Evolutionary conservation across 2,888 invertebrate genomes (phyloP).

Genomic region (Melanotus villosus): DNA sequence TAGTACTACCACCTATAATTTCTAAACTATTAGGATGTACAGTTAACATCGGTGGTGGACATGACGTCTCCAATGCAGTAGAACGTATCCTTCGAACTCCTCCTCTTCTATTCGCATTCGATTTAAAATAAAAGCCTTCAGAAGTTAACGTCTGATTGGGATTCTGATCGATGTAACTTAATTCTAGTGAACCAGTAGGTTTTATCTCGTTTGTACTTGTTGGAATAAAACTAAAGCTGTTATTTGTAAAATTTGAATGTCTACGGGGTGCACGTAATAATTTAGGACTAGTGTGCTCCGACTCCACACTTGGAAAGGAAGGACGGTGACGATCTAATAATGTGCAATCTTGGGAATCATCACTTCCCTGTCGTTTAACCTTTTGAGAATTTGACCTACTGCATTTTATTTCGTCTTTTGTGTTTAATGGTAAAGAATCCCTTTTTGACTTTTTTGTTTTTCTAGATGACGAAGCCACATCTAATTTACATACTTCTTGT

Average conservation of each 20-base stretch:
- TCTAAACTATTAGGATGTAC: slow-evolving; percentile 87
- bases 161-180: slow-evolving; percentile 69
- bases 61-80: slow-evolving; percentile 80
- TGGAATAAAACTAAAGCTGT: slow-evolving; percentile 70
- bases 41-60: slow-evolving; percentile 80
- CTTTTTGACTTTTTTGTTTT: slow-evolving; percentile 28
- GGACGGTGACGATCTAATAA: slow-evolving; percentile 70
- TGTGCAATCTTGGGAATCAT: slow-evolving; percentile 70
- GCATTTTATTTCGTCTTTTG: slow-evolving; percentile 64
- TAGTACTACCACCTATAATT: slow-evolving; percentile 70
- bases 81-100: slow-evolving; percentile 80
- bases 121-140: slow-evolving; percentile 65
- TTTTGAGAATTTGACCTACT: slow-evolving; percentile 71
- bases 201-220: slow-evolving; percentile 71
- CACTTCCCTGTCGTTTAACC: slow-evolving; percentile 71
- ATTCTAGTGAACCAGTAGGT: slow-evolving; percentile 73
- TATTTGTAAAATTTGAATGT: slow-evolving; percentile 76
- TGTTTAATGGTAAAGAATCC: slow-evolving; percentile 62
- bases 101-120: slow-evolving; percentile 58
- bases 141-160: slow-evolving; percentile 63
- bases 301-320: slow-evolving; percentile 64
- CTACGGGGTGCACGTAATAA: slow-evolving; percentile 69
- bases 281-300: slow-evolving; percentile 58
- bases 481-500: slow-evolving; percentile 49
- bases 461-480: slow-evolving; percentile 42